Base-by-base conservation (phyloP, 2,113 vertebrate genomes). In the Dicaeum eximium region DNA sequence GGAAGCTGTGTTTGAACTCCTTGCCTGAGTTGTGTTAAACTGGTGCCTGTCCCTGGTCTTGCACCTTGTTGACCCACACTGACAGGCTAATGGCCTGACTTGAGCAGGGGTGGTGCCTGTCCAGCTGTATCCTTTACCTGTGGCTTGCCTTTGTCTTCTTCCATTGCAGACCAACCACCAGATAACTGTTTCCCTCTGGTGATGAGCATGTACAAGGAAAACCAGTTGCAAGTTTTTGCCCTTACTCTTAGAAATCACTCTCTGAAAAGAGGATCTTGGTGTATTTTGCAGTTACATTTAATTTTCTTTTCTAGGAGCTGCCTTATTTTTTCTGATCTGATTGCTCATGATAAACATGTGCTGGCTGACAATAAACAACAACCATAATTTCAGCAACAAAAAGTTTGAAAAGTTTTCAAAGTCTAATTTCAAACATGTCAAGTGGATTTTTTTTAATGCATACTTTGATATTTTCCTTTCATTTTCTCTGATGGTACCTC, bases 381-480 rank as follows among this genome's bases (percentile, higher is more conserved):
- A n/a, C 50, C 27, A 58, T 61, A 91, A 69, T 48, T 57, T 28
- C 65, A 65, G 7, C n/a, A 79, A 65, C 19, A 69, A 69, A 53
- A 69, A 69, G 12, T 61, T 78, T 53, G 54, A 69, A 53, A 78
- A 89, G 56, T 94, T 97, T 93, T 78, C 88, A 85, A 96, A 96
- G 62, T 90, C 85, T 95, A 65, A 93, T 96, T 96, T 30, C 73
- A 97, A 95, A 80, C 93, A 83, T 80, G 25, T 66, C 58, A 69
- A 81, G 69, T 82, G 47, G 51, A 71, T 80, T 80, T 95, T 86
- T 86, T 92, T 70, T 5, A 37, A 72, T 6, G 25, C 27, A 78
- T 67, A 42, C 17, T 86, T 92, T 79, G 66, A 81, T 91, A 69
- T 86, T 85, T 96, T 82, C 24, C 37, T 85, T 95, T 80, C 18